A percentile compares a stretch with the other conserved stretches of the same genome.
phyloP scores from a whole-genome alignment of 2,113 vertebrate genomes.

The Odontesthes bonariensis region DNA sequence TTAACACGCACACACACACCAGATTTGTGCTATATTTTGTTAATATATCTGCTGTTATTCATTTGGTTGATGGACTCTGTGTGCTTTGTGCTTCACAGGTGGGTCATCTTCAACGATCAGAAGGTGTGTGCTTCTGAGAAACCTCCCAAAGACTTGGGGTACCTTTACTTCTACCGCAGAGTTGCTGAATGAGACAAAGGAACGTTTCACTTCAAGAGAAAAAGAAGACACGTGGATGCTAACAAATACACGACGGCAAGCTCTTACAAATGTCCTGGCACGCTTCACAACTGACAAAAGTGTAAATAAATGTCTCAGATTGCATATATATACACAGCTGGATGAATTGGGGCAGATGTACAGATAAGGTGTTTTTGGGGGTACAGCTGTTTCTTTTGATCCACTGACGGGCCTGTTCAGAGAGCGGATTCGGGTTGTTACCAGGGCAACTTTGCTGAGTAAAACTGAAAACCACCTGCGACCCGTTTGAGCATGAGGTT shows the following conservation, averaged over 20 bases:
- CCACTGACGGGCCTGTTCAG: conserved; percentile 15
- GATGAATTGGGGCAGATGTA: conserved; percentile 60
- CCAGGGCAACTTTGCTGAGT: conserved; percentile 7
- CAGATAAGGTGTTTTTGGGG: conserved; percentile 40
- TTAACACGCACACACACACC: not conserved
- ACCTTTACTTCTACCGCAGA: conserved; percentile 98
- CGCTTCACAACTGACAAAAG: conserved; percentile 61
- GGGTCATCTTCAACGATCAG: conserved; percentile 99
- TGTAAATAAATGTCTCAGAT: conserved; percentile 74
- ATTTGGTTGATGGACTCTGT: not conserved
- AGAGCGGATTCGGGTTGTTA: conserved; percentile 15
- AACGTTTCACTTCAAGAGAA: conserved; percentile 32
- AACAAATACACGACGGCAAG: conserved; percentile 52
- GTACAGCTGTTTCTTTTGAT: conserved; percentile 14
- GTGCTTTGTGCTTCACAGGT: conserved; percentile 79
- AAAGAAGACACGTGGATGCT: conserved; percentile 39
- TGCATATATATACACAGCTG: conserved; percentile 49
- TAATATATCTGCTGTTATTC: not conserved
- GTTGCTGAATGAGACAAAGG: conserved; percentile 86
- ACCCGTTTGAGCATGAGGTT: conserved; percentile 1
- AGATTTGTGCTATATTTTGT: not conserved
- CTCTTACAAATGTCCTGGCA: conserved; percentile 64
- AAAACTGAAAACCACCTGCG: not conserved
- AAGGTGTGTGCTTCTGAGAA: conserved; percentile 99
- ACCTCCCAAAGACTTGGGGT: conserved; percentile 98